Base-by-base conservation (phyloP, 2,797 vertebrate genomes). In the Anguilla megastoma region DNA sequence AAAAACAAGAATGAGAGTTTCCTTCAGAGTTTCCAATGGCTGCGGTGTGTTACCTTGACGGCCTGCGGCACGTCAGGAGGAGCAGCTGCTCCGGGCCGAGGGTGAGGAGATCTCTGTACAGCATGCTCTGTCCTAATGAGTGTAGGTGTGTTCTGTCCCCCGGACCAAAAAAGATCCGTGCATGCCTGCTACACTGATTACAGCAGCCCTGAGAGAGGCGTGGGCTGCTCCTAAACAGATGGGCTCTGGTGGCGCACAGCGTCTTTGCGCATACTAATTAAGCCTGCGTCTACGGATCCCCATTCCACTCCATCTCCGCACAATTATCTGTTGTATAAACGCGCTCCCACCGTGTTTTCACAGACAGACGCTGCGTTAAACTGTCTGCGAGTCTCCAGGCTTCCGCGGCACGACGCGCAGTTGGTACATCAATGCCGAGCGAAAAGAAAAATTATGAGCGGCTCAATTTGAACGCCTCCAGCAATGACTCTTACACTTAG, bases 211-310 rank as follows among this genome's bases (percentile, higher is more conserved):
- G 91, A 93, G 94, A 94, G 94, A 93, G 93, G 93, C 94, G 94
- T 95, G 94, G 95, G 93, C 94, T 95, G 95, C 95, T 96, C 95
- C 95, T 91, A 94, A 95, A 93, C 96, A 97, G 96, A 96, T 96
- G 96, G 96, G 96, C 95, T 93, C 96, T 96, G 96, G 95, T 95
- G 96, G 95, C 95, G 94, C 94, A 92, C 94, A 95, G 63, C 33
- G 94, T 95, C 93, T 93, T 94, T 92, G 93, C 93, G 95, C 94
- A 96, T 96, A 96, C 95, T 95, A 96, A 89, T 85, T 52, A 48
- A 21, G 3, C 21, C 41, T 1, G 56, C 84, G 14, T 48, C 54
- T 6, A 52, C 82, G 50, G 48, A 18, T n/a, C 1, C 41, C 18
- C 21, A 18, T 8, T 85, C 52, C 83, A 5, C 63, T 56, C 45